Percentiles rank a stretch among this genome's conserved stretches.
These are phyloP conservation scores for Proterorhinus semilunaris DNA, from an alignment of 2,113 vertebrate genomes.

Conservation along the genomic window DNA sequence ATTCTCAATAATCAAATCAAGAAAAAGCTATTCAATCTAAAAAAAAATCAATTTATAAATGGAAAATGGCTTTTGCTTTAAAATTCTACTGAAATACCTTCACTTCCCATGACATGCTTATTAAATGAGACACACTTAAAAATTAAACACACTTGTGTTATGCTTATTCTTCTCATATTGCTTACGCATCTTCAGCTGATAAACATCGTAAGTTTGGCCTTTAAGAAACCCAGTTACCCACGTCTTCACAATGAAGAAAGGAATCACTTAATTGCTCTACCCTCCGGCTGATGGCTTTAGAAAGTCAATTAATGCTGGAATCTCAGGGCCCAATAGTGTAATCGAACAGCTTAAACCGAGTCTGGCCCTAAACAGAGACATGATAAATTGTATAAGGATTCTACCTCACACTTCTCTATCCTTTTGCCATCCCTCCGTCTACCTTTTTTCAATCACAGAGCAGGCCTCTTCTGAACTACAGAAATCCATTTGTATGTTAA, in stretches of 20 bases:
- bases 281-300: slow-evolving; percentile 60
- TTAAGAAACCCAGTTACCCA: no score
- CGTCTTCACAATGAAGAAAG: slow-evolving; percentile 57
- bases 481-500: slow-evolving; percentile 82
- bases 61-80: no score
- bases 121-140: no score
- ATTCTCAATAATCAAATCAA: no score
- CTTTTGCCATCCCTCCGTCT: slow-evolving; percentile 13
- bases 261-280: slow-evolving; percentile 61
- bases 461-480: slow-evolving; percentile 71
- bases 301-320: slow-evolving; percentile 73
- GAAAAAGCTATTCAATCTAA: no score
- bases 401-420: slow-evolving; percentile 50
- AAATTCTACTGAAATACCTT: no score
- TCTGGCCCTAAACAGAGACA: slow-evolving; percentile 64
- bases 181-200: not conserved
- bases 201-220: not conserved
- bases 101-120: no score
- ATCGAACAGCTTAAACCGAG: slow-evolving; percentile 65
- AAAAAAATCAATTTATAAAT: no score
- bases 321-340: slow-evolving; percentile 69
- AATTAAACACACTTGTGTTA: no score
- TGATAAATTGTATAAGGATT: slow-evolving; percentile 67
- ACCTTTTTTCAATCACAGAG: slow-evolving; percentile 67
- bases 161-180: no score